Base-by-base conservation (phyloP, 2,797 vertebrate species). In the Molossus alvarezi region DNA sequence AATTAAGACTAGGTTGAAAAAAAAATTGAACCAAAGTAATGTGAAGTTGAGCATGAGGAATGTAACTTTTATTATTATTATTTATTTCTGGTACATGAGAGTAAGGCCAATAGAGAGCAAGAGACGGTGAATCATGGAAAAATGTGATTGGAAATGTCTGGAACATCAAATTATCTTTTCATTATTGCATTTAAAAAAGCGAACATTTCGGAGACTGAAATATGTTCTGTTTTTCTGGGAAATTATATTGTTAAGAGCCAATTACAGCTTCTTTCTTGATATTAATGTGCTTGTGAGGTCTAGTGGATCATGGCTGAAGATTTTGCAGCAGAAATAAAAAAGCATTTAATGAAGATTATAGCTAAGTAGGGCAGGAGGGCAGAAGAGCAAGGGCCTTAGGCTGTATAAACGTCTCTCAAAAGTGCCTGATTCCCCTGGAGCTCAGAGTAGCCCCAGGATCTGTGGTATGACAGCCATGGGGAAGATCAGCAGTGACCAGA, bases 161-260 rank as follows among this genome's bases (percentile, higher is more conserved):
- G 15, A 86, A 95, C 77, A 96, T 88, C 72, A 95, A 96, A 95
- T 96, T 97, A 95, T 93, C 75, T 96, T 96, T 97, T 97, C 94
- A 97, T 96, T 97, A 94, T 41, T 84, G 23, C 94, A 90, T 97
- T 95, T 94, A 69, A 87, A 94, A 97, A 97, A 95, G 94, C 0
- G 33, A 95, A 72, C 88, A 96, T 96, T 96, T 97, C 45, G 85
- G 91, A 90, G 75, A 58, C 80, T 91, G 84, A 97, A 97, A 89
- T 94, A 97, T 85, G 67, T 95, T 95, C 88, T 97, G 51, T 95
- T 96, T 97, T 96, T 90, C 91, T 94, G 76, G 86, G 60, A 76
- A 96, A 93, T 97, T 89, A 95, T 91, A 79, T 95, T 95, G 86
- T 97, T 98, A 96, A 97, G 92, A 94, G 89, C 77, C 80, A 64